phyloP scores from a whole-genome alignment of 2,888 invertebrate genomes.

The Eupithecia pulchellata region DNA sequence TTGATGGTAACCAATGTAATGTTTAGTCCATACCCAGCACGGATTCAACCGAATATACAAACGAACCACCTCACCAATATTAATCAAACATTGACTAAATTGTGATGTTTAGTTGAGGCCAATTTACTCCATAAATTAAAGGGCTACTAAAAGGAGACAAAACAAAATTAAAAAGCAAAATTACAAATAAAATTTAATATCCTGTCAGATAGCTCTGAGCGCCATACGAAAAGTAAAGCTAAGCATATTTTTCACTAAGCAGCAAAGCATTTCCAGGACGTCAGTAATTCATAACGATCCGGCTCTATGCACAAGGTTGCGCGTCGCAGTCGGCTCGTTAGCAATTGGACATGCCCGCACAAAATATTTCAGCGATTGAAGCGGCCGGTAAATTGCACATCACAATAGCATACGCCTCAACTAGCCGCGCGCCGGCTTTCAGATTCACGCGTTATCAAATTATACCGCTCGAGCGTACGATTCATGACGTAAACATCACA shows the following conservation, averaged over 20 bases:
- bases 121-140: background rate
- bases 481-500: slow-evolving; percentile 38
- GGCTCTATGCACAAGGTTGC: slow-evolving; percentile 76
- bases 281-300: slow-evolving; percentile 58
- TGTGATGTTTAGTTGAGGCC: background rate
- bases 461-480: slow-evolving; percentile 53
- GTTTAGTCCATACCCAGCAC: background rate
- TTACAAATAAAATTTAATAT: background rate
- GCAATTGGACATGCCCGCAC: slow-evolving; percentile 85
- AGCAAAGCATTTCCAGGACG: slow-evolving; percentile 40
- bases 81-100: background rate
- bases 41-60: background rate
- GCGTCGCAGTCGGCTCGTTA: slow-evolving; percentile 83
- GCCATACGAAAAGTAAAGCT: background rate
- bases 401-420: slow-evolving; percentile 76
- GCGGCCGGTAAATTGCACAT: slow-evolving; percentile 82
- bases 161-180: background rate
- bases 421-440: slow-evolving; percentile 75
- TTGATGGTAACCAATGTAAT: slow-evolving; percentile 16
- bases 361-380: slow-evolving; percentile 85
- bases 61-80: background rate
- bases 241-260: slow-evolving; percentile 22
- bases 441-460: slow-evolving; percentile 82
- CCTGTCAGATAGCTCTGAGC: background rate
- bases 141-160: background rate